Conservation (phyloP, 2,888 invertebrate species). For the Darwinula stevensoni region DNA sequence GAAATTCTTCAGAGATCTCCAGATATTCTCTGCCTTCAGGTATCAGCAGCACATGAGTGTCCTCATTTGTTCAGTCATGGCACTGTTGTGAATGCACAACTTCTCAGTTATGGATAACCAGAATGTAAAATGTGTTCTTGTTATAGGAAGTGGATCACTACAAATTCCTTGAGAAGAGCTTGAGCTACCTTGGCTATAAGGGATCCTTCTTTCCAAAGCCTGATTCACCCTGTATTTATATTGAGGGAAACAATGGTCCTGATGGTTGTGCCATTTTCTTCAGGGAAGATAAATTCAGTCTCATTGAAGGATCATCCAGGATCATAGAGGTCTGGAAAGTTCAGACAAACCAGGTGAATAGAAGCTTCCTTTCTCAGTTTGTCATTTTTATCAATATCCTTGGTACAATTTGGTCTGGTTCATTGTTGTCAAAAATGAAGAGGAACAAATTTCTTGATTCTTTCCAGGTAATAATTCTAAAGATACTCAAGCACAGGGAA, state of each 20-base stretch:
- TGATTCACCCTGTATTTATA: slow-evolving; percentile 40
- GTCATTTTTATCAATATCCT: neutral
- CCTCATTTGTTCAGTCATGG: too few species aligned
- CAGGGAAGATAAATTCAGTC: slow-evolving; percentile 27
- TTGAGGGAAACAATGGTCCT: slow-evolving; percentile 37
- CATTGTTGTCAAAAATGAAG: too few species aligned
- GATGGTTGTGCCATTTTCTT: slow-evolving; percentile 50
- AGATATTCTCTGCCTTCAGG: slow-evolving; percentile 38
- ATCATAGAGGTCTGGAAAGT: slow-evolving; percentile 38
- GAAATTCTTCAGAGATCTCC: slow-evolving; percentile 35
- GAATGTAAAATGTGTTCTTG: too few species aligned
- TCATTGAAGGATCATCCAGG: slow-evolving; percentile 25
- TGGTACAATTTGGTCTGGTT: too few species aligned
- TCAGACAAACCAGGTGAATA: slow-evolving; percentile 33
- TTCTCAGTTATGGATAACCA: too few species aligned
- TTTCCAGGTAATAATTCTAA: slow-evolving; percentile 28
- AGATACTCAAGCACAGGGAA: slow-evolving; percentile 18
- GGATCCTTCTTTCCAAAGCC: slow-evolving; percentile 44
- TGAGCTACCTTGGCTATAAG: slow-evolving; percentile 30
- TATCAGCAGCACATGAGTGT: too few species aligned
- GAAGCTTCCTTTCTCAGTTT: slow-evolving; percentile 3
- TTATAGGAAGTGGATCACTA: slow-evolving; percentile 41
- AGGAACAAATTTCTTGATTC: too few species aligned
- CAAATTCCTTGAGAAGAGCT: slow-evolving; percentile 28
- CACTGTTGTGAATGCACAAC: too few species aligned